Evolutionary conservation across 1,140 invertebrate species (phyloP), one percentile per base, ranked within the genome.

Genomic region (Maconellicoccus hirsutus): DNA sequence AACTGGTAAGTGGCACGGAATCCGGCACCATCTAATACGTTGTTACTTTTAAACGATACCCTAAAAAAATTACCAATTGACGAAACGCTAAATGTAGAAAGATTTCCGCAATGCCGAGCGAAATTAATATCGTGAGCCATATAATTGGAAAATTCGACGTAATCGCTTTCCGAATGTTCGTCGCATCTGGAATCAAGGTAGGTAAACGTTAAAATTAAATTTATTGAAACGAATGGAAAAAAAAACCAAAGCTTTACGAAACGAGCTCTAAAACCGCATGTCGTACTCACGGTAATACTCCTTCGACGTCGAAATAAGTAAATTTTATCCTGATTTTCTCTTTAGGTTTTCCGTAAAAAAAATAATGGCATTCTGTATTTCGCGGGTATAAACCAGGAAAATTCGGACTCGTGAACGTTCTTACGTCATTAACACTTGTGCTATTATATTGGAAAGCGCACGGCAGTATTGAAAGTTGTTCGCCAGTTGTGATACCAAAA

Each of bases 131-230:
- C 94, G 59, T 84, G 81, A 71, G 87, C 86, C 84, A 93, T 87
- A 76, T 89, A 96, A 81, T 97, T 97, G 16, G 92, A 95, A 79
- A 98, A 96, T 79, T 96, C 92, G 33, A 97, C 88, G 79, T 90
- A 96, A 79, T 97, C 94, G 76, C 93, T 96, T 1, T 91, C 89
- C 12, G 92, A 91, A 59, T 86, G 83, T 63, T 89, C 87, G 76
- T 91, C 89, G 78, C 94, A 96, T 74, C 93, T 96, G 80, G 25
- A 80, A 80, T 75, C 76, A 73, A 70, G 61, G 59, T n/a, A n/a
- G n/a, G n/a, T 16, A 61, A n/a, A 52, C 39, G 12, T 22, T 26
- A 70, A 74, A 69, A 33, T 22, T n/a, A 74, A 75, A 33, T 77
- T 74, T 75, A 19, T 21, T 70, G 69, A 38, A 73, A 39, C 75